Evolutionary conservation across 2,113 vertebrate genomes (phyloP), one percentile per base, ranked within the genome.

Genomic region (Camarhynchus parvulus): DNA sequence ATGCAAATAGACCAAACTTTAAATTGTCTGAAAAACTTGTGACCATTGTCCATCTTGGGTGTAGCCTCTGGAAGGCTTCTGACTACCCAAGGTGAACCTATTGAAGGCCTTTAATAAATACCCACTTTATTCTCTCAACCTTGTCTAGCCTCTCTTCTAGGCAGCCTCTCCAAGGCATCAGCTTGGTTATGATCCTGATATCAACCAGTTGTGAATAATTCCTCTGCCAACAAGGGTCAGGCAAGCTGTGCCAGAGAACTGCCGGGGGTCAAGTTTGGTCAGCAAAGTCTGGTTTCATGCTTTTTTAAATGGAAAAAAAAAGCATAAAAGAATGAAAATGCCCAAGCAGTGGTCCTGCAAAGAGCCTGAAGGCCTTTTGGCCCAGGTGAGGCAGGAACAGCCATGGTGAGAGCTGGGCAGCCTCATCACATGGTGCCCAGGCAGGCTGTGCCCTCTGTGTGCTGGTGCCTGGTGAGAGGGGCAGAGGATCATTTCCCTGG

Each of bases 381-480:
- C 79, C 35, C 35, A 50, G 25, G 14, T 13, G 35, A 56, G 61
- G 68, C 53, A 61, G 70, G 56, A 56, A 2, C 39, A 56, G 47
- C 1, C 0, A 1, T 21, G 79, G 30, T 15, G 19, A 9, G 59
- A 56, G n/a, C 2, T 1, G 14, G 37, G 67, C 47, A 41, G 58
- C 58, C 64, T 47, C 7, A 9, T 9, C 35, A 7, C 9, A 1
- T 1, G 1, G 33, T 3, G 44, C n/a, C 25, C 21, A 2, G 74
- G 35, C 28, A n/a, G 35, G 3, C 25, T 30, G 64, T 22, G 27
- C 59, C 64, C 78, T 55, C 30, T 55, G 42, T 25, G 33, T 6
- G 1, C 61, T 0, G 0, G 42, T 1, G 1, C 64, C 67, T 1
- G 3, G 52, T 1, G 42, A 67, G 49, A 70, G 28, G 62, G 24